Base-by-base conservation (phyloP, 2,113 vertebrate genomes). In the Telmatochromis brachygnathus region DNA sequence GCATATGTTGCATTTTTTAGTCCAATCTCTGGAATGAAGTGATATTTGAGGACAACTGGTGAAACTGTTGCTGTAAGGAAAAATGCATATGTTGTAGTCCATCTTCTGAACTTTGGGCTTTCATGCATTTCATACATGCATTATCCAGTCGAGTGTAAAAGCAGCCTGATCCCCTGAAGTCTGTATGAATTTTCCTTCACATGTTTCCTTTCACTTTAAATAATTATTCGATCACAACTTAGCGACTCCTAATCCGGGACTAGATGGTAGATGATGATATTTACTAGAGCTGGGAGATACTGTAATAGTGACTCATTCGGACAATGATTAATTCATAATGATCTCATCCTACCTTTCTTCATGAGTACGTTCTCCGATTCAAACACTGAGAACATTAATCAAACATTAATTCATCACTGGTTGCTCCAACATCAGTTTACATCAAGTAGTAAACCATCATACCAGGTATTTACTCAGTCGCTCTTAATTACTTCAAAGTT, bases 121-220 rank as follows among this genome's bases (percentile, higher is more conserved):
- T 23, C n/a, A 70, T 62, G 37, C n/a, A 15, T 39, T 23, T 21
- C n/a, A 23, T 39, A 21, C 62, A 39, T 39, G 11, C 7, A 23
- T 42, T 70, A 70, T 70, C 0, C 7, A 70, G 62, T 23, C 7
- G 1, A 19, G 28, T 62, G 30, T 0, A 39, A 68, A 39, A 68
- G n/a, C 35, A 21, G n/a, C 62, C 35, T 0, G 5, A 6, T 42
- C 35, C 2, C 12, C 35, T 35, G 17, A 65, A n/a, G 17, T 65
- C 60, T 5, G 3, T n/a, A 12, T 65, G 6, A 65, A 37, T 68
- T 68, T 39, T 21, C 35, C 35, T 39, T 68, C 13, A 68, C 11
- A 68, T 7, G 19, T 68, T 62, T 68, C 33, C 2, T 39, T 68
- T 39, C 5, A 23, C 5, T 42, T 70, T 70, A 23, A 70, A 23